Percentiles rank a stretch among this genome's conserved stretches.
phyloP scores from a whole-genome alignment of 2,888 invertebrate genomes.

The Isoperla grammatica region DNA sequence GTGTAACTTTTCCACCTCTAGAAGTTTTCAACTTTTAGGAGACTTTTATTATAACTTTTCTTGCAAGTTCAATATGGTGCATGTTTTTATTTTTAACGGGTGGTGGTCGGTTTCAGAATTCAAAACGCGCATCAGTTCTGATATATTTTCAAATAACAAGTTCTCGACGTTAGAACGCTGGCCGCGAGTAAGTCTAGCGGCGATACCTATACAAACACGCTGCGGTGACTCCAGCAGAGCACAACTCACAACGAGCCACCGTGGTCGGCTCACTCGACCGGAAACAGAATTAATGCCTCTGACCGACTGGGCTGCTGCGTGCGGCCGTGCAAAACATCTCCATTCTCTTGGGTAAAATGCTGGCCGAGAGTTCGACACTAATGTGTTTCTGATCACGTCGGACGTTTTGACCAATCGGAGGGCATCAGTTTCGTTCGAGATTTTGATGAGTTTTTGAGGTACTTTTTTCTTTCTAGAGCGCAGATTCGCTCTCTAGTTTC shows the following conservation, averaged over 20 bases:
- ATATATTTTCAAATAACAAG: conserved; percentile 17
- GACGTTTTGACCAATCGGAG: no score
- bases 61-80: no score
- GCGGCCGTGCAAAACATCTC: neutral
- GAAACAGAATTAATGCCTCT: conserved; percentile 12
- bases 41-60: no score
- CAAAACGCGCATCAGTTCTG: conserved; percentile 11
- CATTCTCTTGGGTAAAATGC: no score
- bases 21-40: no score
- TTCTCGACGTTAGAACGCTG: conserved; percentile 8
- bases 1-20: no score
- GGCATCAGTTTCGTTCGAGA: no score
- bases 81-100: neutral
- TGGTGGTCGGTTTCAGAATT: neutral
- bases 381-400: no score
- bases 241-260: conserved; percentile 12
- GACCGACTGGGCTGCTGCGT: no score
- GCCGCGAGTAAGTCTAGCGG: conserved; percentile 5
- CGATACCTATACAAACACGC: conserved; percentile 10
- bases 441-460: no score
- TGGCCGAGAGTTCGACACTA: neutral
- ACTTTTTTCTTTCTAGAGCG: no score
- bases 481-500: no score
- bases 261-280: conserved; percentile 2
- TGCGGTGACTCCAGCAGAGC: neutral